Evolutionary conservation across 2,888 invertebrate genomes (phyloP), one percentile per base, ranked within the genome.

Genomic region (Mesorhabditis belari): DNA sequence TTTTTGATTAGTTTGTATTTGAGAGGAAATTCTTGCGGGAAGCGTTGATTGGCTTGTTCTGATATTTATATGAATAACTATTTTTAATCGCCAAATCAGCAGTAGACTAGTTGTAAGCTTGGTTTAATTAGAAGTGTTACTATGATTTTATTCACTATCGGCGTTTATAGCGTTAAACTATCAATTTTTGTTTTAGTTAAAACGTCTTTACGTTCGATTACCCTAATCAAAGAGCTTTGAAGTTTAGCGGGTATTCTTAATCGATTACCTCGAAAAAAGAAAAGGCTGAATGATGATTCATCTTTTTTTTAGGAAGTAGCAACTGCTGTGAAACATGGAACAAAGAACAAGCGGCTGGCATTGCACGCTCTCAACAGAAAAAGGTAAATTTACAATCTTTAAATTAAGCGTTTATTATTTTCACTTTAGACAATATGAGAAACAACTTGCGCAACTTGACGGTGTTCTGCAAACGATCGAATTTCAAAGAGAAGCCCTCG

Each of bases 371-470:
- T 98, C 52, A 73, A 71, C 17, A 58, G 71, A 25, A 96, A 96
- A 83, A 87, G 92, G 77, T 35, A 35, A 35, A 35, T n/a, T n/a
- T n/a, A n/a, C n/a, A 9, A n/a, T 98, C 96, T 87, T 96, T 96
- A 49, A n/a, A n/a, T 55, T 23, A 19, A 90, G 44, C 44, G 12
- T 17, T 35, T n/a, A 35, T 17, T n/a, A 9, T 35, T 9, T 35
- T 35, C n/a, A 17, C n/a, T 35, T 35, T 35, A 35, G 44, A 35
- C 86, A 95, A 17, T 91, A 91, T 81, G 95, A 96, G 82, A 93
- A 93, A 81, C 94, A 95, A 82, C 85, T 98, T 54, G 89, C 90
- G 73, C 95, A 96, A 85, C 94, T 98, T 73, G 98, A 99, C 85
- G 95, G 95, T 24, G 70, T 75, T 12, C 63, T 79, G 19, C 68